Evolutionary conservation across 92 coral and sea anemone species (phyloP).

Genomic region (Umimayanthus kanabou): DNA sequence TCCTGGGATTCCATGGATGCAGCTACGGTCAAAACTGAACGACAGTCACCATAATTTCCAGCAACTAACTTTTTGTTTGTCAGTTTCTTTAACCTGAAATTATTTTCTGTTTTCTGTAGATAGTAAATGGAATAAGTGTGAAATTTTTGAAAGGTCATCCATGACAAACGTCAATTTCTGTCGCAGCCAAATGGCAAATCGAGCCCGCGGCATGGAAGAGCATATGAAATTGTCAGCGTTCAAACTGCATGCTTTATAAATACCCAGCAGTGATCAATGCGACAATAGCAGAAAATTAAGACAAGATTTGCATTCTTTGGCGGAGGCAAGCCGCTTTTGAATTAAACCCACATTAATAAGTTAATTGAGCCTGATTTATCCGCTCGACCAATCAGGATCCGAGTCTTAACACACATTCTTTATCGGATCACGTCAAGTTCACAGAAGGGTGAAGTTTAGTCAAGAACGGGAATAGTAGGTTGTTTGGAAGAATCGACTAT

Average conservation of each 20-base stretch:
- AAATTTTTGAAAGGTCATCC: too few relatives aligned
- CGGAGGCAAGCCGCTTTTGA: neutral
- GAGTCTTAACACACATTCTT: conserved; percentile 2
- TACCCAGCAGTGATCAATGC: neutral
- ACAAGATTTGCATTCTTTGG: neutral
- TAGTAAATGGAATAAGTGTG: too few relatives aligned
- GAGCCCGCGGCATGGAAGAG: neutral
- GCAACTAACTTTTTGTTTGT: too few relatives aligned
- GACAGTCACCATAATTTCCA: too few relatives aligned
- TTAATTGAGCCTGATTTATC: conserved; percentile 9
- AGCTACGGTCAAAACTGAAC: too few relatives aligned
- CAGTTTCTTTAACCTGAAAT: too few relatives aligned
- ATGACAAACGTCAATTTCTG: neutral
- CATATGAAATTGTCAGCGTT: neutral
- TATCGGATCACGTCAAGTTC: conserved; percentile 45
- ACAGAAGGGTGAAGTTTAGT: conserved; percentile 22
- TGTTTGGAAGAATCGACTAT: conserved; percentile 16
- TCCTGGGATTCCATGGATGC: too few relatives aligned
- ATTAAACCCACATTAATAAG: conserved; percentile 16
- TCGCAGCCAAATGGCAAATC: neutral
- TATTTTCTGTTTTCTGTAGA: too few relatives aligned
- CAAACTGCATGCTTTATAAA: neutral
- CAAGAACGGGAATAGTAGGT: conserved; percentile 25
- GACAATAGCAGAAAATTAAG: neutral
- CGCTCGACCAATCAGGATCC: conserved; percentile 32